Conservation (phyloP, 64 coral and sea anemone species). For the Stichodactyla mertensii region DNA sequence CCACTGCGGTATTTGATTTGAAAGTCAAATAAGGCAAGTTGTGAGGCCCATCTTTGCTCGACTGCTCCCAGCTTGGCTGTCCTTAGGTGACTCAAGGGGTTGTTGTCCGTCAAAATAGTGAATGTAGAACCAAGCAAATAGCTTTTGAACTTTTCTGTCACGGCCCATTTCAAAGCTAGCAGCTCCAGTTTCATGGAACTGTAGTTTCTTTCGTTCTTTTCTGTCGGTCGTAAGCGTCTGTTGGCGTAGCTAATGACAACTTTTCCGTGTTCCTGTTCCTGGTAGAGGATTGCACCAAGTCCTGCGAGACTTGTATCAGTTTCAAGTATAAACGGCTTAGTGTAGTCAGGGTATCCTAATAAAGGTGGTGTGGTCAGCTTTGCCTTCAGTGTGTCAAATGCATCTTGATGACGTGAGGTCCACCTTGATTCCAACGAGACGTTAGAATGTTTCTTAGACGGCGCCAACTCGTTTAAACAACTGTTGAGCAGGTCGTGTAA, state of each 20-base stretch:
- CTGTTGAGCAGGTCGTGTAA: conserved; percentile 32
- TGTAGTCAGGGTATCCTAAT: conserved; percentile 53
- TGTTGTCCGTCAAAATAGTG: conserved; percentile 1
- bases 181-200: conserved; percentile 14
- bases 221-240: conserved; percentile 9
- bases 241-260: conserved; percentile 33
- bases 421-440: not conserved
- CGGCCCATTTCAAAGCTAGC: conserved; percentile 26
- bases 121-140: not conserved
- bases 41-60: too few relatives aligned
- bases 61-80: not conserved
- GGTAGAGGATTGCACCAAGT: too few relatives aligned
- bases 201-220: conserved; percentile 25
- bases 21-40: too few relatives aligned
- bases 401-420: conserved; percentile 19
- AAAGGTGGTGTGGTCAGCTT: conserved; percentile 41
- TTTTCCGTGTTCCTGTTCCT: too few relatives aligned
- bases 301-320: conserved; percentile 26
- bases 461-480: not conserved
- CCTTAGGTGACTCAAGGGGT: not conserved
- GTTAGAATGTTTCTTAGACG: not conserved
- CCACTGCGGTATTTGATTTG: too few relatives aligned
- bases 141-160: conserved; percentile 6
- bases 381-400: conserved; percentile 37
- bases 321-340: conserved; percentile 35